A percentile compares a stretch with the other conserved stretches of the same genome.
These are phyloP conservation scores for Dolichallabes microphthalmus DNA, from an alignment of 2,113 vertebrate species.

Conservation along the genomic window DNA sequence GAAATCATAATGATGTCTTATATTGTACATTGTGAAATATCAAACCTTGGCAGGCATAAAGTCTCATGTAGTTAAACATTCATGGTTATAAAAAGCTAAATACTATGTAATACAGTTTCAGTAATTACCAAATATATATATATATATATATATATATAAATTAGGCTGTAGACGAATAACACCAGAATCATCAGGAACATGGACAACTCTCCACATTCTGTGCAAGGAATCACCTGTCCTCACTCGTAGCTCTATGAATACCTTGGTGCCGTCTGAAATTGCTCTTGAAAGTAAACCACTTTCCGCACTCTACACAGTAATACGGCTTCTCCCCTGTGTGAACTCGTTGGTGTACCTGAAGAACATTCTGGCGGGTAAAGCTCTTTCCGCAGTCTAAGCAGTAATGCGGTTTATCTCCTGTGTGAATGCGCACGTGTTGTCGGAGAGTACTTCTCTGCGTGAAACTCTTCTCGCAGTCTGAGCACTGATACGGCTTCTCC, in stretches of 20 bases:
- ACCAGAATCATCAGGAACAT: background rate
- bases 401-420: background rate
- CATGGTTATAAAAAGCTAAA: background rate
- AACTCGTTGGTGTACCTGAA: background rate
- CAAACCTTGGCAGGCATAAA: background rate
- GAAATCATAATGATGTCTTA: background rate
- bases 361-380: background rate
- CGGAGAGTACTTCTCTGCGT: background rate
- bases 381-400: background rate
- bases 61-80: background rate
- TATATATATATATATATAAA: too few relatives aligned
- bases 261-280: background rate
- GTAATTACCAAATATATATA: background rate
- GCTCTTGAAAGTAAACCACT: background rate
- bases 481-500: background rate
- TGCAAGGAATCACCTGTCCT: background rate
- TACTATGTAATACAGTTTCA: background rate
- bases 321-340: background rate
- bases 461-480: background rate
- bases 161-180: too few relatives aligned
- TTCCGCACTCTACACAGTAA: background rate
- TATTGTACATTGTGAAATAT: background rate
- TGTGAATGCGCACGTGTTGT: background rate
- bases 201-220: background rate
- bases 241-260: background rate